phyloP scores from a whole-genome alignment of 2,888 invertebrate genomes.

The Capitulum mitella region DNA sequence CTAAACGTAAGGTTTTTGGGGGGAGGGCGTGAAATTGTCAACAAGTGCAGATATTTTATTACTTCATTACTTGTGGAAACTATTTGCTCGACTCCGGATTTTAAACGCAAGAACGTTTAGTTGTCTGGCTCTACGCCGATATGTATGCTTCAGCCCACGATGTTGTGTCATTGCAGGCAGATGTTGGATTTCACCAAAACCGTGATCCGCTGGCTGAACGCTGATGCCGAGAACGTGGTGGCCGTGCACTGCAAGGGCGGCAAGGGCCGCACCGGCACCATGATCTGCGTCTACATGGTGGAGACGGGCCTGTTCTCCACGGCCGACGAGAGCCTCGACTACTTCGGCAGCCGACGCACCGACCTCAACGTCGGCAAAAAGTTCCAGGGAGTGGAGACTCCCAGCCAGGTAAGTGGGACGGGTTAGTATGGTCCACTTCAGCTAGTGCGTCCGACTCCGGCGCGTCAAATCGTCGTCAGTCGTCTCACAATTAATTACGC shows the following conservation, averaged over 20 bases:
- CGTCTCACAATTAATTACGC: too few relatives aligned
- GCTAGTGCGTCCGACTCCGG: neutral
- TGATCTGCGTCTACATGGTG: constrained; percentile 49
- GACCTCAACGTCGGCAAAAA: constrained; percentile 46
- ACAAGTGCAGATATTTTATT: too few relatives aligned
- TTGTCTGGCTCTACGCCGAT: too few relatives aligned
- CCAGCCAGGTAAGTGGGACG: constrained; percentile 45
- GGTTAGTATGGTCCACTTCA: neutral
- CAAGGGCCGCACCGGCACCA: constrained; percentile 49
- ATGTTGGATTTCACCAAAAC: constrained; percentile 45
- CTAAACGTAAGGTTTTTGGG: too few relatives aligned
- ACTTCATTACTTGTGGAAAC: too few relatives aligned
- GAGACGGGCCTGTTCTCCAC: constrained; percentile 46
- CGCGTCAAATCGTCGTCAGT: too few relatives aligned
- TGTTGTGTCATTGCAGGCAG: too few relatives aligned
- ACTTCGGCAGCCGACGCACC: constrained; percentile 48
- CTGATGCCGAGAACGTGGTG: constrained; percentile 45
- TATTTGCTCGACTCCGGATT: too few relatives aligned
- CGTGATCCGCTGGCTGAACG: constrained; percentile 44
- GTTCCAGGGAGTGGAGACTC: constrained; percentile 50
- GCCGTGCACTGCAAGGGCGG: constrained; percentile 52
- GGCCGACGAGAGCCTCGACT: constrained; percentile 47
- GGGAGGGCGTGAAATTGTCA: too few relatives aligned
- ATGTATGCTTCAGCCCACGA: too few relatives aligned
- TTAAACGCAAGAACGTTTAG: too few relatives aligned